Conservation (phyloP, 1,140 invertebrate genomes). For the Drosophila elegans region DNA sequence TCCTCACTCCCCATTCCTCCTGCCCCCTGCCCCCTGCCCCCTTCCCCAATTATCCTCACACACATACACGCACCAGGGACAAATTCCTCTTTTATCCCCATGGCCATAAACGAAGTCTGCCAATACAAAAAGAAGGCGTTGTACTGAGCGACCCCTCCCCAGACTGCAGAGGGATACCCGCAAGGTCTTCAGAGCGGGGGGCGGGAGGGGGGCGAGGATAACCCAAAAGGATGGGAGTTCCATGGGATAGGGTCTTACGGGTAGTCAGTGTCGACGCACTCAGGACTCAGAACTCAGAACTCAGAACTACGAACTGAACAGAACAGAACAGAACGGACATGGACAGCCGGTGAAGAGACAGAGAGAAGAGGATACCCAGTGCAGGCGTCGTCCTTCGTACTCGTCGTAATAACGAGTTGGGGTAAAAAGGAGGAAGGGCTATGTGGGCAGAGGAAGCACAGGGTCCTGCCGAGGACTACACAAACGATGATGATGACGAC, state of each 20-base stretch:
- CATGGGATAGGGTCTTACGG: not conserved
- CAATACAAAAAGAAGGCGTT: constrained; percentile 53
- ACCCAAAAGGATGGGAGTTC: constrained; percentile 3
- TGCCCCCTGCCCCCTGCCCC: too few relatives aligned
- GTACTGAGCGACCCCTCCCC: constrained; percentile 36
- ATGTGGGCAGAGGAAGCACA: constrained; percentile 1
- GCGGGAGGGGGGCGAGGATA: not conserved
- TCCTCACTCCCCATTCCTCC: not conserved
- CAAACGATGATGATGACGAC: constrained; percentile 49
- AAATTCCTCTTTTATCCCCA: constrained; percentile 47
- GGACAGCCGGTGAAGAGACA: constrained; percentile 20
- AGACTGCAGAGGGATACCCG: constrained; percentile 28
- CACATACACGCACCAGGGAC: constrained; percentile 19
- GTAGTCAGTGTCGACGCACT: constrained; percentile 77
- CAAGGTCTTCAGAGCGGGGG: constrained; percentile 20
- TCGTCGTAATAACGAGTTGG: constrained; percentile 55
- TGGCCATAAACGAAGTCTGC: constrained; percentile 46
- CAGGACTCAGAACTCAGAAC: constrained; percentile 30
- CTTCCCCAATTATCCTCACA: constrained; percentile 1
- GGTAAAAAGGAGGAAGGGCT: not conserved
- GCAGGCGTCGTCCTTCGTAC: constrained; percentile 57
- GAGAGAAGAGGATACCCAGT: constrained; percentile 23
- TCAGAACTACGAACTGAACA: too few relatives aligned
- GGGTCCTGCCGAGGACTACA: constrained; percentile 47
- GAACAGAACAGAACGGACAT: constrained; percentile 39